phyloP scores from a whole-genome alignment of 2,797 vertebrate genomes.

The Fundulus diaphanus region DNA sequence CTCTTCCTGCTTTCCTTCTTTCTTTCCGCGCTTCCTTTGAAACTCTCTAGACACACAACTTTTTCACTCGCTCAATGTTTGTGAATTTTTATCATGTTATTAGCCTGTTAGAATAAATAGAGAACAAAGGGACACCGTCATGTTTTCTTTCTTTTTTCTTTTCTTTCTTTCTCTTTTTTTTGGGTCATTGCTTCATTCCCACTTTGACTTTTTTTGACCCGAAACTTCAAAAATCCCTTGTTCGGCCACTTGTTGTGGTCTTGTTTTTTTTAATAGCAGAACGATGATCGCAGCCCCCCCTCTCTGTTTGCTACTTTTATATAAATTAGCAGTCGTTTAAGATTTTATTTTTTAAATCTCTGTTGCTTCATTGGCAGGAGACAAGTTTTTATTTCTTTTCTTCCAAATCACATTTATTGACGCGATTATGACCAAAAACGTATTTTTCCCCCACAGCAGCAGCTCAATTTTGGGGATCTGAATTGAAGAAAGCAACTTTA shows the following conservation, averaged over 20 bases:
- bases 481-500: slow-evolving; percentile 24
- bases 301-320: neutral
- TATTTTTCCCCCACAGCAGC: neutral
- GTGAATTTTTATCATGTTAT: slow-evolving; percentile 28
- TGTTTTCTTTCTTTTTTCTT: neutral
- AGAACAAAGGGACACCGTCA: slow-evolving; percentile 18
- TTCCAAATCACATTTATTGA: neutral
- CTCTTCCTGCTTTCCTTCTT: neutral
- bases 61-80: slow-evolving; percentile 40
- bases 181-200: slow-evolving; percentile 31
- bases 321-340: neutral
- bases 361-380: neutral
- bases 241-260: neutral
- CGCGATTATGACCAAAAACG: slow-evolving; percentile 7
- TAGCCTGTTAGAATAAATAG: neutral
- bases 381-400: neutral
- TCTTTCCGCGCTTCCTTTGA: slow-evolving; percentile 46
- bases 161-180: slow-evolving; percentile 2
- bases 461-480: slow-evolving; percentile 38
- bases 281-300: neutral
- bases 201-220: slow-evolving; percentile 17
- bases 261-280: neutral
- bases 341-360: neutral
- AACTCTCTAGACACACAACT: slow-evolving; percentile 52
- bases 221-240: slow-evolving; percentile 25